These are phyloP conservation scores for Malurus alboscapulatus DNA, from an alignment of 2,113 vertebrate genomes.

Conservation along the genomic window DNA sequence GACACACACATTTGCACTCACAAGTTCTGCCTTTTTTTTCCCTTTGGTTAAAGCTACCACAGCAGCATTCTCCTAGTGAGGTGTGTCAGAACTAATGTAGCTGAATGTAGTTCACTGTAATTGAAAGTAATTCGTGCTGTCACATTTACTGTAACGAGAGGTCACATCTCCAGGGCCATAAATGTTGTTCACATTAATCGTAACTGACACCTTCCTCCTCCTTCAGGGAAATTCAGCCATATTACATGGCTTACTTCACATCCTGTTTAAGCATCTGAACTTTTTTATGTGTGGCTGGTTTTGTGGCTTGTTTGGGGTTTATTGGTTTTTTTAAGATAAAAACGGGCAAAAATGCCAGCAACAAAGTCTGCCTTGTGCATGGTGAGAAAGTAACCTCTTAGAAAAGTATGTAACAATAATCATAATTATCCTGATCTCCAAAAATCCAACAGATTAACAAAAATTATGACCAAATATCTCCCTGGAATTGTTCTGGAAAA, in stretches of 20 bases:
- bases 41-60: slow-evolving; percentile 15
- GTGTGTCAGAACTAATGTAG: slow-evolving; percentile 56
- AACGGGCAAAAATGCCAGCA: neutral
- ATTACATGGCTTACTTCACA: slow-evolving; percentile 20
- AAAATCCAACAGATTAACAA: neutral
- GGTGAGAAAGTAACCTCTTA: neutral
- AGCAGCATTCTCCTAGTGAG: slow-evolving; percentile 57
- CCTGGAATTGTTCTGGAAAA: neutral
- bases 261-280: slow-evolving; percentile 42
- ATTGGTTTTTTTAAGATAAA: neutral
- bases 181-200: slow-evolving; percentile 69
- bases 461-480: neutral
- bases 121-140: slow-evolving; percentile 78
- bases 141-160: slow-evolving; percentile 73
- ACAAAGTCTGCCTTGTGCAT: neutral
- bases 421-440: neutral
- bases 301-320: neutral
- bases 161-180: slow-evolving; percentile 64
- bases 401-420: neutral
- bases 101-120: slow-evolving; percentile 65
- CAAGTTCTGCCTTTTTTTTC: neutral
- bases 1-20: neutral
- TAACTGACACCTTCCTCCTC: slow-evolving; percentile 69
- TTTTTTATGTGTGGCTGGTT: neutral
- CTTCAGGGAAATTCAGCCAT: slow-evolving; percentile 55